Evolutionary conservation across 2,888 invertebrate genomes (phyloP).

Genomic region (Piscicola geometra): DNA sequence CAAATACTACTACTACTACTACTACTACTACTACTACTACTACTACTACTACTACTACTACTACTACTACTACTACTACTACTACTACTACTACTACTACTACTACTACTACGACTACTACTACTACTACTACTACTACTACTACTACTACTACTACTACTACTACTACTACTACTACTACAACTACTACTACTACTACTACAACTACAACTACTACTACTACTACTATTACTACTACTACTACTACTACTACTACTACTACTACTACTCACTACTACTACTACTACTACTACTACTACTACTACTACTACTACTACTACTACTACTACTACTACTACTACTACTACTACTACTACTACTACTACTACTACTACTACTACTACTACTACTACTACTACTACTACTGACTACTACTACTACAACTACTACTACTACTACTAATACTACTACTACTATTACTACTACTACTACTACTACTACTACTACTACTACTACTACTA

Average conservation of each 20-base stretch:
- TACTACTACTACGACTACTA: too few species aligned
- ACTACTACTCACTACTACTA: too few species aligned
- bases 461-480: constrained; percentile 42
- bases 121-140: too few species aligned
- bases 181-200: constrained; percentile 16
- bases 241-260: constrained; percentile 33
- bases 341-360: constrained; percentile 42
- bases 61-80: constrained; percentile 42
- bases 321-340: constrained; percentile 41
- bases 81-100: constrained; percentile 39
- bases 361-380: constrained; percentile 42
- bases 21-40: constrained; percentile 42
- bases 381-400: constrained; percentile 41
- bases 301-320: constrained; percentile 42
- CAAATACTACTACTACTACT: constrained; percentile 42
- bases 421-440: constrained; percentile 41
- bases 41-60: constrained; percentile 42
- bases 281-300: constrained; percentile 42
- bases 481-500: constrained; percentile 40
- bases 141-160: too few species aligned
- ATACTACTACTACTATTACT: constrained; percentile 42
- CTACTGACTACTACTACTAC: constrained; percentile 41
- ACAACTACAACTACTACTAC: constrained; percentile 24
- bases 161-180: constrained; percentile 38
- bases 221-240: constrained; percentile 41